These are phyloP conservation scores for Crocodylus rhombifer DNA, from an alignment of 2,797 vertebrate genomes.

Conservation along the genomic window DNA sequence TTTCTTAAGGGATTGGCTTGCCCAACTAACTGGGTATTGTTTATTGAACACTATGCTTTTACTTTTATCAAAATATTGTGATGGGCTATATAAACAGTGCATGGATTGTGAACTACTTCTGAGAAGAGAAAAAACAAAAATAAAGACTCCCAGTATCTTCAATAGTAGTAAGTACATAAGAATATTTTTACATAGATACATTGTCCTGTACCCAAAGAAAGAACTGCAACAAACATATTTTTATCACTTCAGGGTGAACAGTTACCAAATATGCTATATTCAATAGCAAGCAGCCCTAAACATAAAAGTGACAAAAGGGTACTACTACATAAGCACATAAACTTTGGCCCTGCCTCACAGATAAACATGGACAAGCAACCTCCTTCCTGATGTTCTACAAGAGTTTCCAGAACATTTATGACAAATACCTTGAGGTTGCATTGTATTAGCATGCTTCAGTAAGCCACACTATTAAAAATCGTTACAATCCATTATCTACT, in stretches of 20 bases:
- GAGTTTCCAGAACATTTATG: conserved; percentile 40
- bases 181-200: neutral
- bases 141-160: neutral
- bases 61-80: neutral
- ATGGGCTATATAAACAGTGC: neutral
- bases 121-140: neutral
- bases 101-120: neutral
- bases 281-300: neutral
- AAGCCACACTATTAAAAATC: conserved; percentile 45
- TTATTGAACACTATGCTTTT: neutral
- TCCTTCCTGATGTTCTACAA: conserved; percentile 1
- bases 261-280: neutral
- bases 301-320: neutral
- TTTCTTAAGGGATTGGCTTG: neutral
- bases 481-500: conserved; percentile 48
- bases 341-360: neutral
- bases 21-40: neutral
- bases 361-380: conserved; percentile 22
- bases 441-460: conserved; percentile 50
- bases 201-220: neutral
- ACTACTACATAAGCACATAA: neutral
- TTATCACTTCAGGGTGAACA: neutral
- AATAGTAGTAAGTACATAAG: neutral
- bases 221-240: neutral
- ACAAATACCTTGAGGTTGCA: conserved; percentile 54